phyloP scores from a whole-genome alignment of 64 coral and sea anemone genomes.

The Actinia equina region DNA sequence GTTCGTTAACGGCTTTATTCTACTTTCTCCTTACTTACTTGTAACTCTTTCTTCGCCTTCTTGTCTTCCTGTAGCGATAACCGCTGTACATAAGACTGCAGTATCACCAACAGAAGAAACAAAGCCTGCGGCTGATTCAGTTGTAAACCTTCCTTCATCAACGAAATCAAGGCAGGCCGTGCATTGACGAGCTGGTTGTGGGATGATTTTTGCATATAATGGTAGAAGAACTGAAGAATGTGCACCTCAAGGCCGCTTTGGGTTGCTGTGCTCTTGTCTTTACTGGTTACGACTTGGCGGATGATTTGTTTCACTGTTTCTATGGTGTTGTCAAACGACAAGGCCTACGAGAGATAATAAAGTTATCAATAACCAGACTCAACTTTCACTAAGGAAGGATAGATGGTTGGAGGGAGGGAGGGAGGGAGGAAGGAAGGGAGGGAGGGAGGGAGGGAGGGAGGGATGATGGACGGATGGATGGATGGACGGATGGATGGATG shows the following conservation, averaged over 20 bases:
- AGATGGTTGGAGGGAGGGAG: too few relatives aligned
- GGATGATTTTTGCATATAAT: constrained; percentile 69
- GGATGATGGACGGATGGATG: too few relatives aligned
- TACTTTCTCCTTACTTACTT: constrained; percentile 32
- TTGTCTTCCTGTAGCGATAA: constrained; percentile 86
- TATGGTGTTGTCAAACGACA: constrained; percentile 85
- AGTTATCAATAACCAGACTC: too few relatives aligned
- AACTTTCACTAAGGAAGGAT: too few relatives aligned
- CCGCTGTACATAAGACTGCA: constrained; percentile 83
- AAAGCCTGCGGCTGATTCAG: constrained; percentile 85
- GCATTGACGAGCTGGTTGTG: constrained; percentile 68
- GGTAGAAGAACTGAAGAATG: constrained; percentile 84
- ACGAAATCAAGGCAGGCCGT: constrained; percentile 56
- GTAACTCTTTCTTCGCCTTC: constrained; percentile 89
- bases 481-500: too few relatives aligned
- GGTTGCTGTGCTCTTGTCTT: constrained; percentile 74
- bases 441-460: too few relatives aligned
- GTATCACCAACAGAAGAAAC: constrained; percentile 82
- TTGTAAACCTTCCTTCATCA: constrained; percentile 93
- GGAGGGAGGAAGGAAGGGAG: too few relatives aligned
- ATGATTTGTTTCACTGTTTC: constrained; percentile 87
- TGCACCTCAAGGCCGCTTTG: constrained; percentile 82
- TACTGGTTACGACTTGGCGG: constrained; percentile 73
- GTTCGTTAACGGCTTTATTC: neutral
- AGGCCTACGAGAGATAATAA: constrained; percentile 30